phyloP scores from a whole-genome alignment of 2,888 invertebrate species.

The Lasioglossum figueresi region DNA sequence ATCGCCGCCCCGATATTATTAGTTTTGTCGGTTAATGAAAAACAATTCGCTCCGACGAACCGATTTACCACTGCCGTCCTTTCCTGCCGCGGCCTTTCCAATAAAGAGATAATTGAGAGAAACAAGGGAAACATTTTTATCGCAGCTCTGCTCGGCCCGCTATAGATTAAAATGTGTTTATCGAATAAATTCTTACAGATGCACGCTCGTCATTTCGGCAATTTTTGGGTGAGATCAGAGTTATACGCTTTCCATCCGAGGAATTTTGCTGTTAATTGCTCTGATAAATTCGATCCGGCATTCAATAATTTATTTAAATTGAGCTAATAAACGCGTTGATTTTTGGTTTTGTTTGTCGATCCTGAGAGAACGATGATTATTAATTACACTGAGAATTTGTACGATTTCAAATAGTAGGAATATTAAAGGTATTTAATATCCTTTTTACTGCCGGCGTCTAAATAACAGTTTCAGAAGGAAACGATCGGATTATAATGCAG shows the following conservation, averaged over 20 bases:
- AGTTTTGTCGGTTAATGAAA: slow-evolving; percentile 15
- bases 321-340: neutral
- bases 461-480: neutral
- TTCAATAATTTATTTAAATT: neutral
- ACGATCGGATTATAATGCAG: neutral
- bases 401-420: neutral
- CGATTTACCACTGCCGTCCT: neutral
- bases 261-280: neutral
- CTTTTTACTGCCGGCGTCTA: neutral
- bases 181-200: neutral
- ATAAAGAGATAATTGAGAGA: neutral
- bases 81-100: neutral
- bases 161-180: neutral
- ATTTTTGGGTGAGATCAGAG: neutral
- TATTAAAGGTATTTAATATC: neutral
- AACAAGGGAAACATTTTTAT: neutral
- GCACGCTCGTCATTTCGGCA: neutral
- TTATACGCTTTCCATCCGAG: neutral
- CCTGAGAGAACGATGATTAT: neutral
- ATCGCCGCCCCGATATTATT: slow-evolving; percentile 6
- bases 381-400: neutral
- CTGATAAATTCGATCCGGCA: neutral
- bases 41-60: neutral
- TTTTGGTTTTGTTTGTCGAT: neutral
- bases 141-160: neutral